A percentile compares a stretch with the other conserved stretches of the same genome.
Conservation (phyloP, 30 jellyfish, hydroid and myxozoan species). For the Aurelia aurita region DNA sequence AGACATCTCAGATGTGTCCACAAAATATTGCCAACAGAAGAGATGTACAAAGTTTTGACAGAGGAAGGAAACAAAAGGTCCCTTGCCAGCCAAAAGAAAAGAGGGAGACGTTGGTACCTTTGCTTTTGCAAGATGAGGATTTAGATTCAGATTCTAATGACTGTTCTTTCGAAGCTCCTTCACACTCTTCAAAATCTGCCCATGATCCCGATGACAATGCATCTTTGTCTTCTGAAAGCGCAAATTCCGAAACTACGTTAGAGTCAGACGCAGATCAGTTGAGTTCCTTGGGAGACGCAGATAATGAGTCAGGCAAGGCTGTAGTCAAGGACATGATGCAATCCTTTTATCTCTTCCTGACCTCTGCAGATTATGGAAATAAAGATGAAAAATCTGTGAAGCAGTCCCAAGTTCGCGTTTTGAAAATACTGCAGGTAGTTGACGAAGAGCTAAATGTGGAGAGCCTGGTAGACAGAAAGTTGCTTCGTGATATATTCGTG, state of each 20-base stretch:
- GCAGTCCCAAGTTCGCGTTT: conserved; percentile 25
- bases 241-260: neutral
- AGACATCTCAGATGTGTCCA: conserved; percentile 53
- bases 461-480: conserved; percentile 16
- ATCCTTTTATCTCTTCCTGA: conserved; percentile 15
- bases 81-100: neutral
- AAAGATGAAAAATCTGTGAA: conserved; percentile 18
- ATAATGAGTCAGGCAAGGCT: neutral
- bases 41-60: conserved; percentile 23
- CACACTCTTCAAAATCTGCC: conserved; percentile 2
- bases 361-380: conserved; percentile 25
- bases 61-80: conserved; percentile 1
- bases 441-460: neutral
- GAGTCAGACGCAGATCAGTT: conserved; percentile 31
- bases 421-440: conserved; percentile 17
- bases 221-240: neutral
- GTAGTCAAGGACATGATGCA: conserved; percentile 1
- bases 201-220: neutral
- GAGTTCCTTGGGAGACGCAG: conserved; percentile 1
- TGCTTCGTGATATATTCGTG: conserved; percentile 10
- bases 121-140: conserved; percentile 17
- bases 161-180: conserved; percentile 37
- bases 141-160: conserved; percentile 38
- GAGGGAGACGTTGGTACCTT: conserved; percentile 23
- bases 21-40: conserved; percentile 26